phyloP scores from a whole-genome alignment of 2,888 invertebrate species.

The Eupithecia subumbrata region DNA sequence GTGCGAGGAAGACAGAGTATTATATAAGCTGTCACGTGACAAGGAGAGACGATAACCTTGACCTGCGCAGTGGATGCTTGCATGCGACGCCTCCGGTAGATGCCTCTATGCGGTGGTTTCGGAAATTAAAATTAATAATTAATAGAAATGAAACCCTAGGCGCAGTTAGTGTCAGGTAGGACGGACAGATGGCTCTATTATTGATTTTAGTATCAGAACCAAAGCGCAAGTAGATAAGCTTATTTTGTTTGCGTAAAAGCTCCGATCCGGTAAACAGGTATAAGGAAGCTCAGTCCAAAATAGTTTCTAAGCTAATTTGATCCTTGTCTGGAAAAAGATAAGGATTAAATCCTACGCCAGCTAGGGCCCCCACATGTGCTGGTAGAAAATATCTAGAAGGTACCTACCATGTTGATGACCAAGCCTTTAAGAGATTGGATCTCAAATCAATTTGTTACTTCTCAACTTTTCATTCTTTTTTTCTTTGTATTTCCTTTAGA shows the following conservation, averaged over 20 bases:
- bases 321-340: background rate
- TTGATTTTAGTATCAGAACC: constrained; percentile 7
- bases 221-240: background rate
- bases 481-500: no score
- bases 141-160: constrained; percentile 41
- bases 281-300: background rate
- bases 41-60: constrained; percentile 65
- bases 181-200: constrained; percentile 33
- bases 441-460: background rate
- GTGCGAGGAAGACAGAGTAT: constrained; percentile 46
- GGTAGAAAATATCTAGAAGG: background rate
- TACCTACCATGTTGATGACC: constrained; percentile 3
- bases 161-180: constrained; percentile 13
- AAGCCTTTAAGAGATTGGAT: constrained; percentile 2
- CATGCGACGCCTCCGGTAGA: constrained; percentile 49
- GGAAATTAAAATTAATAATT: constrained; percentile 53
- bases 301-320: background rate
- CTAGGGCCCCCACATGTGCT: background rate
- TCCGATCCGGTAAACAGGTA: background rate
- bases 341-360: background rate
- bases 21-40: constrained; percentile 47
- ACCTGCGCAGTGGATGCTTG: constrained; percentile 67
- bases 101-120: constrained; percentile 36
- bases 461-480: background rate
- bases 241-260: constrained; percentile 1